Conservation (phyloP, 1,140 invertebrate genomes). For the Zeugodacus cucurbitae region DNA sequence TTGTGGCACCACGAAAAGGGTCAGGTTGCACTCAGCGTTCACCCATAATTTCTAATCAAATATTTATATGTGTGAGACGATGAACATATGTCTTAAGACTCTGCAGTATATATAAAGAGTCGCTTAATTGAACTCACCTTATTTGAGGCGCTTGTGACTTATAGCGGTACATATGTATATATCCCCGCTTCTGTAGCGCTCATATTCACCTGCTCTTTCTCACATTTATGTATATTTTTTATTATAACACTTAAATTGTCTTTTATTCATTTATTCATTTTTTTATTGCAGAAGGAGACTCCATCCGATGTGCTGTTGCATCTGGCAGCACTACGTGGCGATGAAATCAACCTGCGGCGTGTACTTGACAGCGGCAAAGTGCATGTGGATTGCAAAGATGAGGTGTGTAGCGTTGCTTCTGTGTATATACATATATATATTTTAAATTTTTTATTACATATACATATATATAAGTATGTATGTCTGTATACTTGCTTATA, state of each 20-base stretch:
- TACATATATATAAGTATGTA: background rate
- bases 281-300: conserved; percentile 83
- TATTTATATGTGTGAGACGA: background rate
- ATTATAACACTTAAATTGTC: background rate
- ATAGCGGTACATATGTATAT: background rate
- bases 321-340: conserved; percentile 85
- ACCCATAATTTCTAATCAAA: background rate
- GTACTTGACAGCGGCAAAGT: conserved; percentile 92
- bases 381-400: conserved; percentile 92
- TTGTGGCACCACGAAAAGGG: background rate
- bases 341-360: conserved; percentile 77
- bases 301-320: conserved; percentile 91
- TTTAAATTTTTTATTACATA: no score
- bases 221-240: background rate
- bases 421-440: background rate
- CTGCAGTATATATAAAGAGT: background rate
- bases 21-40: background rate
- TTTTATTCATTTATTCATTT: background rate
- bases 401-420: conserved; percentile 71
- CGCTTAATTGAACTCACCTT: background rate
- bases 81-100: background rate
- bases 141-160: background rate
- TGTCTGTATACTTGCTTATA: background rate
- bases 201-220: background rate
- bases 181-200: background rate